Base-by-base conservation (phyloP, 2,888 invertebrate genomes). In the Rhogogaster chlorosoma region DNA sequence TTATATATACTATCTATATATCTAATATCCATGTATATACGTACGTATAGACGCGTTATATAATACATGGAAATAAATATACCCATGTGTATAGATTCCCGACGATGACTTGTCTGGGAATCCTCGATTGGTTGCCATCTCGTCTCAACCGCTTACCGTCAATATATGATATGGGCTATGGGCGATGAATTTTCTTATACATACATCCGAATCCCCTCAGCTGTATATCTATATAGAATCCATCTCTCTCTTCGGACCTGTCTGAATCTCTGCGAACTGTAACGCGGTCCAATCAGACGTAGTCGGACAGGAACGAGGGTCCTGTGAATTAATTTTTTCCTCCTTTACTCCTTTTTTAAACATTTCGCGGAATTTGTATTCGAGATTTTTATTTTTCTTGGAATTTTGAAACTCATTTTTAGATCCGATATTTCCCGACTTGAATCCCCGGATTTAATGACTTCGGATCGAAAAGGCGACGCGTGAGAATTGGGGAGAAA, bases 121-220 rank as follows among this genome's bases (percentile, higher is more conserved):
- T 80, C 57, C 80, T 80, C 80, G 80, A 80, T 80, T 57, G 80
- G 57, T 80, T 49, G 38, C 80, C 61, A 64, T 80, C 80, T 64
- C 80, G 80, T 80, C 80, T 61, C 36, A 80, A 64, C 57, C 38
- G 80, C 57, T 80, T 80, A 80, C 80, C 80, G 80, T 80, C 80
- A 61, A 80, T 64, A 64, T 36, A 61, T 61, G 80, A 80, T 80
- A 61, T 80, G 61, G 80, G 61, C 61, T 26, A 42, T 73, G 71
- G 29, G n/a, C 26, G 45, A 77, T 32, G 77, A 29, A 77, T 77
- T 77, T 49, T 77, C 77, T 53, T 38, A 36, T 22, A 29, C 71
- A n/a, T 36, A 22, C 5, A 29, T 5, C 18, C 53, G 15, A 29
- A 5, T 53, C 26, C 49, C 53, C 42, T 22, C n/a, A 7, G 9